Conservation (phyloP, 2,888 invertebrate genomes). For the Stictocephala bisonia region DNA sequence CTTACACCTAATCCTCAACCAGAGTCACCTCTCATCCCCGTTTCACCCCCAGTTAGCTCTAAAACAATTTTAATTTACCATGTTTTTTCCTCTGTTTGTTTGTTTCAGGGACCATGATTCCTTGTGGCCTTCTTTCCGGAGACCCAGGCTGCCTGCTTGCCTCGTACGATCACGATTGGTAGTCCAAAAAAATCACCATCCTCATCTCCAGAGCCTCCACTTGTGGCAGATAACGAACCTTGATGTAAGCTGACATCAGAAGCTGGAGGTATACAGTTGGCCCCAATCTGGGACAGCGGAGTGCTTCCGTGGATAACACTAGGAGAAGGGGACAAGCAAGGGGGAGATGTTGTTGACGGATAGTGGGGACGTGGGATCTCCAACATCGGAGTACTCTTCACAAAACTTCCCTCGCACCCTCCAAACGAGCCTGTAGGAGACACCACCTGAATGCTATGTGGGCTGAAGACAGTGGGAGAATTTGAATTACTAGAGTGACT, state of each 20-base stretch:
- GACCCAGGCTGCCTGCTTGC: too few relatives aligned
- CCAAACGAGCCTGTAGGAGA: constrained; percentile 68
- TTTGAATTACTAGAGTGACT: constrained; percentile 60
- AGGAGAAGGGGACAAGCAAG: constrained; percentile 57
- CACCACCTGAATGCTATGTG: constrained; percentile 64
- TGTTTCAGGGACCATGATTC: too few relatives aligned
- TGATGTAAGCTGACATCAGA: constrained; percentile 65
- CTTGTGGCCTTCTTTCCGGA: too few relatives aligned
- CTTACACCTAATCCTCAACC: too few relatives aligned
- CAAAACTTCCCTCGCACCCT: constrained; percentile 64
- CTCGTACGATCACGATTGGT: too few relatives aligned
- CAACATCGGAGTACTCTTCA: constrained; percentile 46
- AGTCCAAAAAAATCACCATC: constrained; percentile 65
- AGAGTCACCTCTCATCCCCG: too few relatives aligned
- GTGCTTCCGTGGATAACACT: constrained; percentile 84
- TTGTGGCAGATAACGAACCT: constrained; percentile 73
- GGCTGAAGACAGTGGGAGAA: constrained; percentile 60
- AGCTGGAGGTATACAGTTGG: constrained; percentile 72
- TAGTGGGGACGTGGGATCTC: constrained; percentile 48
- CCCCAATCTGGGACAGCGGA: constrained; percentile 87
- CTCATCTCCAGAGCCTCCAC: constrained; percentile 68
- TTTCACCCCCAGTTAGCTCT: too few relatives aligned
- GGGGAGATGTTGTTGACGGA: constrained; percentile 54
- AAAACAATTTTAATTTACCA: too few relatives aligned
- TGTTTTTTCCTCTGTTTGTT: too few relatives aligned